These are phyloP conservation scores for Lampropteryx suffumata DNA, from an alignment of 2,888 invertebrate species.

Conservation along the genomic window DNA sequence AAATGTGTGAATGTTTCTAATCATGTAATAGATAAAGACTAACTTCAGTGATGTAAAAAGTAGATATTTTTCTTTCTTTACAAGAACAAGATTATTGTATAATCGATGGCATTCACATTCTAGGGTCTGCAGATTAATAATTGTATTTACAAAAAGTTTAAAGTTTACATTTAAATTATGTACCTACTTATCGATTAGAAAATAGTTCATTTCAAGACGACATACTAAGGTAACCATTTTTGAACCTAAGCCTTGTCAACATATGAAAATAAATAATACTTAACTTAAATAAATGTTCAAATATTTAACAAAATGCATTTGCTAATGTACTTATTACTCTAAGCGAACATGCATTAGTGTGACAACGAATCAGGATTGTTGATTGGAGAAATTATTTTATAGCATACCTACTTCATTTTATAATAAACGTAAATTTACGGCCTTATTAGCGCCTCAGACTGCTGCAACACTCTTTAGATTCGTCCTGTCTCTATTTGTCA, in stretches of 20 bases:
- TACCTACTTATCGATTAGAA: no score
- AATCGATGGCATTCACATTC: conserved; percentile 16
- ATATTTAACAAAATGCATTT: conserved; percentile 19
- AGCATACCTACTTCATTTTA: no score
- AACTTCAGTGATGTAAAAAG: conserved; percentile 1
- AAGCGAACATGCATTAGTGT: conserved; percentile 18
- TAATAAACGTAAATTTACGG: no score
- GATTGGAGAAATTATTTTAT: no score
- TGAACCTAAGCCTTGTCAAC: no score
- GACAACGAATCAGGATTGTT: conserved; percentile 26
- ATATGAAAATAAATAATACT: not conserved
- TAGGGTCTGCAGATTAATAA: conserved; percentile 13
- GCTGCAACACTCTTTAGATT: no score
- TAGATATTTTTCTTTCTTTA: not conserved
- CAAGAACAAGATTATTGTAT: conserved; percentile 1
- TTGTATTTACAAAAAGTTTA: conserved; percentile 5
- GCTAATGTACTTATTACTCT: conserved; percentile 29
- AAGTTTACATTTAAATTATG: no score
- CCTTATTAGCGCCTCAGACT: no score
- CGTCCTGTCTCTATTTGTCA: no score
- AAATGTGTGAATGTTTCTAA: conserved; percentile 25
- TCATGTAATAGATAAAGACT: conserved; percentile 3
- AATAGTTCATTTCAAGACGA: no score
- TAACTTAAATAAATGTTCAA: conserved; percentile 5
- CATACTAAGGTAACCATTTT: no score